These are phyloP conservation scores for Cataglyphis albicans DNA, from an alignment of 2,888 invertebrate species.

Conservation along the genomic window DNA sequence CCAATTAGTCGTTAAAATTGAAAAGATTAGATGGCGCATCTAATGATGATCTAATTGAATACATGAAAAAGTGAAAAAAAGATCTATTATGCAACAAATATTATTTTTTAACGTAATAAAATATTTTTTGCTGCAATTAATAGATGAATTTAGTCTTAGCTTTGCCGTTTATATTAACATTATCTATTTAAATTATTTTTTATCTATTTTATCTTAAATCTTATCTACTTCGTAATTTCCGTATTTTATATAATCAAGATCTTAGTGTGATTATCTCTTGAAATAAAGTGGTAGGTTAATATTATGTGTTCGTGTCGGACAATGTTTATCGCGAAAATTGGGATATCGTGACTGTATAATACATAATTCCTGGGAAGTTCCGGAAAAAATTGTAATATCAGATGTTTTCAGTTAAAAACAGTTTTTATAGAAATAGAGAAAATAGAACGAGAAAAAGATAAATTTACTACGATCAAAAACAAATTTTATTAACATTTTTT, in stretches of 20 bases:
- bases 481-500: neutral
- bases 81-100: neutral
- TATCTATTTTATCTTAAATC: neutral
- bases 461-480: neutral
- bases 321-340: slow-evolving; percentile 29
- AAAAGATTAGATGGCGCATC: neutral
- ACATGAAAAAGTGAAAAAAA: neutral
- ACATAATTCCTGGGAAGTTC: neutral
- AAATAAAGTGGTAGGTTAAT: neutral
- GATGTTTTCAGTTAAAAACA: neutral
- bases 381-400: neutral
- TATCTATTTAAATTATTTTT: slow-evolving; percentile 3
- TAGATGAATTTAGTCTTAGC: neutral
- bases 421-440: neutral
- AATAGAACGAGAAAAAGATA: neutral
- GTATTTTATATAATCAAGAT: slow-evolving; percentile 16
- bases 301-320: slow-evolving; percentile 17
- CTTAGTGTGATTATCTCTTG: slow-evolving; percentile 25
- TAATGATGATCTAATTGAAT: neutral
- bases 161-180: neutral
- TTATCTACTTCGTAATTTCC: neutral
- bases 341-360: neutral
- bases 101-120: neutral
- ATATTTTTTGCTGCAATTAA: neutral
- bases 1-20: slow-evolving; percentile 12